phyloP scores from a whole-genome alignment of 2,797 vertebrate species.

The Falco naumanni region DNA sequence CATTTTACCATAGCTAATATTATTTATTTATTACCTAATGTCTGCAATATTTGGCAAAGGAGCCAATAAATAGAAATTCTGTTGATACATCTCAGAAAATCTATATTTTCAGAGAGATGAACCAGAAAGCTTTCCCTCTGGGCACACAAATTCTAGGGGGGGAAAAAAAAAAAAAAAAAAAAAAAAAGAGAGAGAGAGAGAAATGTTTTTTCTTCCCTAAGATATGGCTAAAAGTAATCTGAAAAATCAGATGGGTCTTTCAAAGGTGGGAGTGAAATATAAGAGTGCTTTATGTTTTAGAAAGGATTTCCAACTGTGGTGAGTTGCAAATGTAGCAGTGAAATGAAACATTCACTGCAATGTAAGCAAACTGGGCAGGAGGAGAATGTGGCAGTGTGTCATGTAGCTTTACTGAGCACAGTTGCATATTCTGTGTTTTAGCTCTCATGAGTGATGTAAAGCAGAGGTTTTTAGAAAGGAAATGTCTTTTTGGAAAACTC shows the following conservation, averaged over 20 bases:
- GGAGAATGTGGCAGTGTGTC: not conserved
- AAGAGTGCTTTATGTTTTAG: not conserved
- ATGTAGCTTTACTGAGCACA: not conserved
- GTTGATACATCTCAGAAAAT: conserved; percentile 8
- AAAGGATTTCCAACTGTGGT: not conserved
- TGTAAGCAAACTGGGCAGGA: not conserved
- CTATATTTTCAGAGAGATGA: conserved; percentile 17
- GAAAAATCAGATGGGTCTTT: conserved; percentile 25
- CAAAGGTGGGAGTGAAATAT: not conserved
- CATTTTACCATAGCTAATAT: conserved; percentile 21
- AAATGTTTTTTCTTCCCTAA: not conserved
- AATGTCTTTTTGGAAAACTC: not conserved
- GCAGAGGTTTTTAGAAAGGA: not conserved
- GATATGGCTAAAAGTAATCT: not conserved
- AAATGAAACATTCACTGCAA: conserved; percentile 11
- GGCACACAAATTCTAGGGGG: not conserved
- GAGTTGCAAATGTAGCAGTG: not conserved
- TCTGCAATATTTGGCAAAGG: conserved; percentile 13
- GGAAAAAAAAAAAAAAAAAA: too few relatives aligned
- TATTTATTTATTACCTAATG: conserved; percentile 36
- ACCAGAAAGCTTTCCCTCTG: not conserved
- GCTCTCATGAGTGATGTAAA: not conserved
- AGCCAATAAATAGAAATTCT: conserved; percentile 26
- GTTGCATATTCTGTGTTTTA: not conserved
- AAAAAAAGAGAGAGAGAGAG: too few relatives aligned